phyloP scores from a whole-genome alignment of 2,888 invertebrate genomes.

The Matsumyia berberina region DNA sequence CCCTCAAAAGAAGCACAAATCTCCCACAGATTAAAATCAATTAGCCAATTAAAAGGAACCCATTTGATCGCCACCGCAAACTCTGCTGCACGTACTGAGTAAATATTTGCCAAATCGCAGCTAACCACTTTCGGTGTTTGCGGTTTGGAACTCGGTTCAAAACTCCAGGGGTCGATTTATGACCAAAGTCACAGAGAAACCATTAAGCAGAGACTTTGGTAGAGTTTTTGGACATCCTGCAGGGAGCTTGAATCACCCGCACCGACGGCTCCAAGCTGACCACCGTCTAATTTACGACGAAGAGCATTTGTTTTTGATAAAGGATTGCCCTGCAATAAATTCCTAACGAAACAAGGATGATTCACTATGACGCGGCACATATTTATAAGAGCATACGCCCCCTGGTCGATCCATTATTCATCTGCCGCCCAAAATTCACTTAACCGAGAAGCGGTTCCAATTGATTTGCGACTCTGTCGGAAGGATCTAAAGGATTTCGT shows the following conservation, averaged over 20 bases:
- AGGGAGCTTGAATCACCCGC: constrained; percentile 52
- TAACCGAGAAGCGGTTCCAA: constrained; percentile 54
- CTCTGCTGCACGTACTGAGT: constrained; percentile 29
- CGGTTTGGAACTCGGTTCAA: constrained; percentile 46
- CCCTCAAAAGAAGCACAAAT: constrained; percentile 7
- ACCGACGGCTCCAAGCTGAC: neutral
- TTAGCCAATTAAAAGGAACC: constrained; percentile 65
- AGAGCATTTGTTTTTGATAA: constrained; percentile 43
- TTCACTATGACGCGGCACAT: constrained; percentile 28
- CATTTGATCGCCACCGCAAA: constrained; percentile 60
- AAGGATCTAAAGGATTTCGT: constrained; percentile 70
- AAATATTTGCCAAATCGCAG: constrained; percentile 46
- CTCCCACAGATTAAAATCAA: constrained; percentile 65
- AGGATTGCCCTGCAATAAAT: constrained; percentile 50
- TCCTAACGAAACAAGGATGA: constrained; percentile 59
- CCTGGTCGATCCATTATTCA: constrained; percentile 51
- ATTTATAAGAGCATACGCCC: too few relatives aligned
- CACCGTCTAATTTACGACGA: constrained; percentile 60
- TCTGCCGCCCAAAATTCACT: constrained; percentile 59
- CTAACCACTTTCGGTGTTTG: constrained; percentile 45
- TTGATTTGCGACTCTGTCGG: constrained; percentile 74
- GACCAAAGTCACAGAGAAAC: constrained; percentile 37
- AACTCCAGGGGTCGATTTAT: constrained; percentile 69
- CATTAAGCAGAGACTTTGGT: constrained; percentile 16
- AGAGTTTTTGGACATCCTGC: constrained; percentile 51